Evolutionary conservation across 2,113 vertebrate species (phyloP).

Genomic region (Aptenodytes forsteri): DNA sequence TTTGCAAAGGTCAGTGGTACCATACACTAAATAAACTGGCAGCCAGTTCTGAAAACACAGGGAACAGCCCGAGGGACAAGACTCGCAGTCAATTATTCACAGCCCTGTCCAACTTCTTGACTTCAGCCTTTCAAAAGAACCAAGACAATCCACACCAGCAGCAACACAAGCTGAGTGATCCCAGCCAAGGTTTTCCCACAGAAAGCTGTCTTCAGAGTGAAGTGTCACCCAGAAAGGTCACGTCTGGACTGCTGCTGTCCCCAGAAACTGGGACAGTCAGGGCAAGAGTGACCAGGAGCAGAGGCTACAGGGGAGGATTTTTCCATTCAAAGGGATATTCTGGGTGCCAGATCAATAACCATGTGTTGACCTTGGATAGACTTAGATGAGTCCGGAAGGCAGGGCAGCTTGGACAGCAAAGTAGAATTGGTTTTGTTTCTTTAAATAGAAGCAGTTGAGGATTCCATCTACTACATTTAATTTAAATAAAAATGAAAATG

Average conservation of each 20-base stretch:
- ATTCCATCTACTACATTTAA: neutral
- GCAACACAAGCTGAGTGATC: fast-evolving
- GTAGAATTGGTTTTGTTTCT: neutral
- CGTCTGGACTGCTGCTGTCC: neutral
- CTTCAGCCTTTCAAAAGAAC: neutral
- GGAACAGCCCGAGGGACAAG: neutral
- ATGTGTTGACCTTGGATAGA: neutral
- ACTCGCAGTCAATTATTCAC: fast-evolving
- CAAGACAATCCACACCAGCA: neutral
- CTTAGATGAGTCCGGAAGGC: neutral
- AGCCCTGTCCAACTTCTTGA: neutral
- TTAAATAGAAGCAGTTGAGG: slow-evolving; percentile 2
- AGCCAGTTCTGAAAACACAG: neutral
- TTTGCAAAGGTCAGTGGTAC: neutral
- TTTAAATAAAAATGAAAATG: neutral
- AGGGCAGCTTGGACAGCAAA: neutral
- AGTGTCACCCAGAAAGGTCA: neutral
- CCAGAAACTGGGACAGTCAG: neutral
- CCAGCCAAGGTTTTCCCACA: neutral
- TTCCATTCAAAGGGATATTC: neutral
- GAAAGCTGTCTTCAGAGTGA: neutral
- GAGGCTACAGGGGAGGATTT: neutral
- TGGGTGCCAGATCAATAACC: neutral
- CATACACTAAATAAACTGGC: fast-evolving
- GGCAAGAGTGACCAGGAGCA: neutral